A percentile compares a stretch with the other conserved stretches of the same genome.
These are phyloP conservation scores for Drosophila borealis DNA, from an alignment of 2,888 invertebrate species.

Conservation along the genomic window DNA sequence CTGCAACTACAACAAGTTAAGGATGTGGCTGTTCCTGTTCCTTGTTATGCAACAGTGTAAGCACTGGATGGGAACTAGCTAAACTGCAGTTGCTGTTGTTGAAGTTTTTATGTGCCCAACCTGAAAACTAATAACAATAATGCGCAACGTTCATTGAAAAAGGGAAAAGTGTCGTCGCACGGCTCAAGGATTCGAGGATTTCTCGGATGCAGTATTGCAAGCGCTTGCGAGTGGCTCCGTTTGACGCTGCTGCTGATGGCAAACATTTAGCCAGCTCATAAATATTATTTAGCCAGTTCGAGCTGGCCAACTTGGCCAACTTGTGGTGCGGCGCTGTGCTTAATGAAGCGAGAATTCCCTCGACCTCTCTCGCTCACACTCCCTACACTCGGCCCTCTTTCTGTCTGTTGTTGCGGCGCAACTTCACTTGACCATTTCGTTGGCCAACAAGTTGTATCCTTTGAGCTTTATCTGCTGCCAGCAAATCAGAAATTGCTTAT, in stretches of 20 bases:
- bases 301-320: conserved; percentile 37
- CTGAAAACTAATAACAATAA: conserved; percentile 76
- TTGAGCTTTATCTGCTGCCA: conserved; percentile 46
- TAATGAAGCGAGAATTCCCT: conserved; percentile 55
- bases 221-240: conserved; percentile 5
- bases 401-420: conserved; percentile 10
- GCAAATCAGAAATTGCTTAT: conserved; percentile 55
- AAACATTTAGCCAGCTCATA: conserved; percentile 68
- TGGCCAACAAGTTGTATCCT: conserved; percentile 66
- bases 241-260: conserved; percentile 24
- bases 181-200: conserved; percentile 11
- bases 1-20: conserved; percentile 23
- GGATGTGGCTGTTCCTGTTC: conserved; percentile 24
- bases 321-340: conserved; percentile 44
- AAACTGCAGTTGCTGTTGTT: conserved; percentile 29
- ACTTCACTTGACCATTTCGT: conserved; percentile 42
- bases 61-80: conserved; percentile 21
- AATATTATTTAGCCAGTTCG: conserved; percentile 55
- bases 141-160: conserved; percentile 69
- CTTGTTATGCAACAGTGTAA: conserved; percentile 69
- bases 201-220: conserved; percentile 7
- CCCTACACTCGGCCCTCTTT: neutral
- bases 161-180: conserved; percentile 31
- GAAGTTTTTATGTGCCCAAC: conserved; percentile 71
- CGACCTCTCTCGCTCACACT: neutral